A percentile compares a stretch with the other conserved stretches of the same genome.
Evolutionary conservation across 30 jellyfish, hydroid and myxozoan genomes (phyloP).

Genomic region (Hydractinia symbiolongicarpus): DNA sequence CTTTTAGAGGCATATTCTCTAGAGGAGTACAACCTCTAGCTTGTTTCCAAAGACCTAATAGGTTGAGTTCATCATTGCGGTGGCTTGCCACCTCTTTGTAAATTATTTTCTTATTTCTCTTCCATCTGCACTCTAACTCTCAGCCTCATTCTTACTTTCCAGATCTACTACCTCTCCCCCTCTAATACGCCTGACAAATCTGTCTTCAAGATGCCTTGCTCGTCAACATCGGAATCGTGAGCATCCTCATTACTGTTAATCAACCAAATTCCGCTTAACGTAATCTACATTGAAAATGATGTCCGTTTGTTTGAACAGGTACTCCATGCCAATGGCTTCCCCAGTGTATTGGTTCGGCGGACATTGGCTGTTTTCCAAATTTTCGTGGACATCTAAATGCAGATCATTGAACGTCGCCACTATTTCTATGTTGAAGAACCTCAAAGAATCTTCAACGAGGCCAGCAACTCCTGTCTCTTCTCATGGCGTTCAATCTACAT

Average conservation of each 20-base stretch:
- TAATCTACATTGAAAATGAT: neutral
- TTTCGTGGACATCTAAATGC: neutral
- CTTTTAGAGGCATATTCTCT: too few species aligned
- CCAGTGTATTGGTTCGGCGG: constrained; percentile 6
- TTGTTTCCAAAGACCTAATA: too few species aligned
- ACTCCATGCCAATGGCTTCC: constrained; percentile 41
- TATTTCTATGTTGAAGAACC: neutral
- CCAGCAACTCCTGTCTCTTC: constrained; percentile 31
- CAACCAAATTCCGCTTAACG: neutral
- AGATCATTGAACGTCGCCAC: neutral
- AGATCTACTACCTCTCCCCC: constrained; percentile 1
- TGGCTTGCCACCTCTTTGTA: too few species aligned
- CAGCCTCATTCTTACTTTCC: neutral
- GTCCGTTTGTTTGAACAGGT: constrained; percentile 13
- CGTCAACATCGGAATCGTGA: neutral
- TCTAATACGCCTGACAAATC: neutral
- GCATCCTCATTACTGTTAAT: neutral
- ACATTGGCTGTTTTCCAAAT: neutral
- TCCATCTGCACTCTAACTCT: neutral
- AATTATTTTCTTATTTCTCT: too few species aligned
- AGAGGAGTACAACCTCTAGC: too few species aligned
- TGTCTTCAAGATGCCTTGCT: neutral
- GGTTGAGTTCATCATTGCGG: too few species aligned
- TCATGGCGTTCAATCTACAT: constrained; percentile 26
- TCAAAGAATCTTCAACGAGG: neutral